Conservation (phyloP, 2,888 invertebrate genomes). For the Cantharis lateralis region DNA sequence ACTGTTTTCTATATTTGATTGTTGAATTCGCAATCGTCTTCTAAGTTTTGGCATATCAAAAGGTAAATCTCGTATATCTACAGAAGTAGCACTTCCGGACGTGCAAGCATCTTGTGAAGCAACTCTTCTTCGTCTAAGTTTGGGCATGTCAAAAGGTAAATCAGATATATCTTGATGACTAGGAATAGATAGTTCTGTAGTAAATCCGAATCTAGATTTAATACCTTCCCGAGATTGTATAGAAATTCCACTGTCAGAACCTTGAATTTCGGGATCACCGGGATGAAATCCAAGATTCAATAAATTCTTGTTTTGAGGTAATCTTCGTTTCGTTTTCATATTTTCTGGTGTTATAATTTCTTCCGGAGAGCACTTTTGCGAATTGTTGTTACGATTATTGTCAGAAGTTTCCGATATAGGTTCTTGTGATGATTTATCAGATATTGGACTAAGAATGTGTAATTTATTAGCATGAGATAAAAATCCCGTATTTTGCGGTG, state of each 20-base stretch:
- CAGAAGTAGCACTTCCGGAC: conserved; percentile 72
- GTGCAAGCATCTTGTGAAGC: conserved; percentile 72
- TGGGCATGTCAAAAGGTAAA: conserved; percentile 90
- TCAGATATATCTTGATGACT: conserved; percentile 73
- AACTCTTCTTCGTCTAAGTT: conserved; percentile 72
- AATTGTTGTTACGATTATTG: conserved; percentile 78
- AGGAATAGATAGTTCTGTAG: conserved; percentile 54
- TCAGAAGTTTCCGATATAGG: conserved; percentile 83
- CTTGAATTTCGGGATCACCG: conserved; percentile 77
- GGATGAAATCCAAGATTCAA: conserved; percentile 69
- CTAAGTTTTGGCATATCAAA: conserved; percentile 91
- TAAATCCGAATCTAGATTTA: conserved; percentile 62
- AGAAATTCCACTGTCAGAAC: conserved; percentile 87
- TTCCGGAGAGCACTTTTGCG: conserved; percentile 77
- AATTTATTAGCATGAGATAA: conserved; percentile 73
- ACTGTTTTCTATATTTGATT: conserved; percentile 69
- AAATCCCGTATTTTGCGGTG: conserved; percentile 69
- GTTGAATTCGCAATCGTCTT: conserved; percentile 71
- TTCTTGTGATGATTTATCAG: conserved; percentile 88
- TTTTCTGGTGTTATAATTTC: conserved; percentile 58
- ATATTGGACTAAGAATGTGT: conserved; percentile 86
- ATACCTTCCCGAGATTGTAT: conserved; percentile 81
- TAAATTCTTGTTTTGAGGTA: conserved; percentile 78
- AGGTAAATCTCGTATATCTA: conserved; percentile 81
- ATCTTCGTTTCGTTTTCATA: conserved; percentile 66